These are phyloP conservation scores for Rhizoglyphus robini DNA, from an alignment of 1,140 invertebrate genomes.

Conservation along the genomic window DNA sequence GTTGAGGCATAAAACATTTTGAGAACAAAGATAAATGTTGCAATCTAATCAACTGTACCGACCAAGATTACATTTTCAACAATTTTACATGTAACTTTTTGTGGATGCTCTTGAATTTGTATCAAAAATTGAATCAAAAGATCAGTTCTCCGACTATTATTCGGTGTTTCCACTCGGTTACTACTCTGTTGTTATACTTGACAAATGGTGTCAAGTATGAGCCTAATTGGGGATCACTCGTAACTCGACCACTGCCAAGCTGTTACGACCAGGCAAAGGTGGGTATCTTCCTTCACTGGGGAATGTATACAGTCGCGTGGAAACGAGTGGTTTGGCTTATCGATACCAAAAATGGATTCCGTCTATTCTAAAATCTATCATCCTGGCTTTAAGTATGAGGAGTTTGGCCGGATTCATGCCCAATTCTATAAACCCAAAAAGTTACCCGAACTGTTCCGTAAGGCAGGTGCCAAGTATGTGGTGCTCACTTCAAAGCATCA, in stretches of 20 bases:
- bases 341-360: constrained; percentile 35
- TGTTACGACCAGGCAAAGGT: constrained; percentile 86
- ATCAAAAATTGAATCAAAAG: no score
- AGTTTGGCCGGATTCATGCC: constrained; percentile 35
- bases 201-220: constrained; percentile 29
- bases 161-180: no score
- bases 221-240: constrained; percentile 62
- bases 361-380: no score
- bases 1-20: no score
- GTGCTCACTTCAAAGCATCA: constrained; percentile 64
- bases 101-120: no score
- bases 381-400: constrained; percentile 35
- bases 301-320: constrained; percentile 75
- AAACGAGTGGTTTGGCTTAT: constrained; percentile 75
- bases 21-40: no score
- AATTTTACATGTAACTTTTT: no score
- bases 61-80: no score
- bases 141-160: no score
- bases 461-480: constrained; percentile 49
- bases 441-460: constrained; percentile 34
- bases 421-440: constrained; percentile 35
- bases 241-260: constrained; percentile 59
- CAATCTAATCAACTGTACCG: no score
- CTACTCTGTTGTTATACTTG: no score
- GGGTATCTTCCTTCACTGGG: constrained; percentile 90